phyloP scores from a whole-genome alignment of 2,113 vertebrate genomes.

The Psammodynastes pulverulentus region DNA sequence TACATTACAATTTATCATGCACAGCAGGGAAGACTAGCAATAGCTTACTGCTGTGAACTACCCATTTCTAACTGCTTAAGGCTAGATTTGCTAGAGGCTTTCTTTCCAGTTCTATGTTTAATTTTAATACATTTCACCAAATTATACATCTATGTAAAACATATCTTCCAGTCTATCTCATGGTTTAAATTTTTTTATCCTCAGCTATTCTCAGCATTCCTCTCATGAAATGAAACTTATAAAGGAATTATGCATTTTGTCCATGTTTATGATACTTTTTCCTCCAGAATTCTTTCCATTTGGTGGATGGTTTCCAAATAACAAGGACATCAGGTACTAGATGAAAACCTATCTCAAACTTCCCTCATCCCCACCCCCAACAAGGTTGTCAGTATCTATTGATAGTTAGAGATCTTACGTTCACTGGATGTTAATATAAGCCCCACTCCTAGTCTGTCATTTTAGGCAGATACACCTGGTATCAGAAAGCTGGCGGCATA shows the following conservation, averaged over 20 bases:
- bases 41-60: background rate
- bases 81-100: background rate
- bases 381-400: background rate
- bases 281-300: background rate
- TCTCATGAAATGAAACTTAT: background rate
- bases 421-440: background rate
- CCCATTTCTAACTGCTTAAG: background rate
- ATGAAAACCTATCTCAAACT: background rate
- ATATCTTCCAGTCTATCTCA: background rate
- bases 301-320: background rate
- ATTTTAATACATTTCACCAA: background rate
- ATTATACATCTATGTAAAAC: background rate
- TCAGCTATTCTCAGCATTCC: background rate
- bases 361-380: background rate
- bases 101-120: background rate
- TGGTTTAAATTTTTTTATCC: background rate
- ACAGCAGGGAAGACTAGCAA: background rate
- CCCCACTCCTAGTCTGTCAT: background rate
- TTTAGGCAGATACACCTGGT: background rate
- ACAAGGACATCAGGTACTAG: background rate
- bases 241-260: background rate
- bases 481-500: background rate
- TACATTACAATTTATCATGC: background rate
- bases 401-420: background rate
- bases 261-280: background rate